Conservation (phyloP, 2,888 invertebrate species). For the Amblyjoppa fuscipennis region DNA sequence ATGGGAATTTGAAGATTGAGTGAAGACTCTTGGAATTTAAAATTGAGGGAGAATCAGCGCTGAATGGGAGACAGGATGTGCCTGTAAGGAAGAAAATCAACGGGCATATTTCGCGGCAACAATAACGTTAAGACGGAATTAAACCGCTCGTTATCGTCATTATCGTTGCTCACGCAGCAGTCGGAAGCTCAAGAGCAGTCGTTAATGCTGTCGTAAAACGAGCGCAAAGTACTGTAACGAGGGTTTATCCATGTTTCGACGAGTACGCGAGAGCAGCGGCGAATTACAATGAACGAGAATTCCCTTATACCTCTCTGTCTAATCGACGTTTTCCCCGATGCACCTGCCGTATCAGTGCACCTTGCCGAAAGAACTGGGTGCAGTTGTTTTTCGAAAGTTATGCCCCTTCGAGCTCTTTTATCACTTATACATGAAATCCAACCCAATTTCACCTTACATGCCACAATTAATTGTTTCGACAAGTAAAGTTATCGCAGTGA, state of each 20-base stretch:
- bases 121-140: slow-evolving; percentile 51
- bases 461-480: not conserved
- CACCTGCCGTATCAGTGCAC: slow-evolving; percentile 61
- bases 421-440: not conserved
- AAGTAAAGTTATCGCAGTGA: no score
- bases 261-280: slow-evolving; percentile 51
- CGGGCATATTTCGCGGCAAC: slow-evolving; percentile 31
- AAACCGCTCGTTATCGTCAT: slow-evolving; percentile 75
- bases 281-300: slow-evolving; percentile 77
- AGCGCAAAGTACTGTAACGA: slow-evolving; percentile 77
- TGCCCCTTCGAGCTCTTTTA: not conserved
- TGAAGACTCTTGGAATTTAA: slow-evolving; percentile 26
- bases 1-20: slow-evolving; percentile 14
- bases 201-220: slow-evolving; percentile 78
- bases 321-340: slow-evolving; percentile 69
- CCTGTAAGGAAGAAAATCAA: slow-evolving; percentile 31
- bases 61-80: slow-evolving; percentile 31
- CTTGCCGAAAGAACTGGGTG: slow-evolving; percentile 30
- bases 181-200: slow-evolving; percentile 50
- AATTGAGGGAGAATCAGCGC: slow-evolving; percentile 44
- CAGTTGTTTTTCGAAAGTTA: slow-evolving; percentile 20
- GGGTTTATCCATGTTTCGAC: slow-evolving; percentile 14
- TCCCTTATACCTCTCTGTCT: slow-evolving; percentile 74
- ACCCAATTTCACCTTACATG: no score
- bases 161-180: slow-evolving; percentile 65